Evolutionary conservation across 2,797 vertebrate species (phyloP), one percentile per base, ranked within the genome.

Genomic region (Notamacropus eugenii): DNA sequence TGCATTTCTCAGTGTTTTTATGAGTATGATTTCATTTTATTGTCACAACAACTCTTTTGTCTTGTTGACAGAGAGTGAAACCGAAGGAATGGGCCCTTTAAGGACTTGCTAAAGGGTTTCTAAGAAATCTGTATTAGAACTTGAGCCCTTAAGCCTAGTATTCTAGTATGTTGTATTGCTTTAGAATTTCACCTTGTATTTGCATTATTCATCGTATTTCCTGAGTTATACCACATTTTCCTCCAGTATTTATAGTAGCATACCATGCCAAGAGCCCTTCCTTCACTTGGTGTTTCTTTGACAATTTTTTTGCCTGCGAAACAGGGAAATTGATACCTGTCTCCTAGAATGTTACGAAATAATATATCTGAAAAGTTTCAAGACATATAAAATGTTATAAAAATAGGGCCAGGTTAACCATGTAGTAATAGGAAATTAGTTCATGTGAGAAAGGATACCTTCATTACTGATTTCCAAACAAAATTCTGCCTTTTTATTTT

Each of bases 61-160:
- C 92, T 93, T 93, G 13, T 91, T 87, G 92, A 91, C 59, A 90
- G 46, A n/a, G 82, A 50, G 93, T 31, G 90, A 82, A 95, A n/a
- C 28, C 50, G 40, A 50, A 55, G 14, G 56, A 52, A 58, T 31
- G 50, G 54, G n/a, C 54, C 55, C 74, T 58, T 92, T 93, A 74
- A 62, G 31, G 91, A 90, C 58, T 40, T 59, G 40, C 34, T 46
- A 87, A 46, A 24, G 74, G 9, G 2, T 24, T 82, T 27, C 40
- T 27, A 46, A 46, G 40, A 82, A 46, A 9, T 87, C 19, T 22
- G 5, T 50, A 27, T 87, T 87, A 46, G 74, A 87, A 87, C 40
- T 50, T 50, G 74, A 12, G 16, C 90, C 92, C 19, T 56, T 54
- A 50, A 9, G 55, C 22, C 0, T n/a, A n/a, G 67, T 34, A 54